Evolutionary conservation across 2,888 invertebrate genomes (phyloP), one percentile per base, ranked within the genome.

Genomic region (Zhuqinia jingwanae): DNA sequence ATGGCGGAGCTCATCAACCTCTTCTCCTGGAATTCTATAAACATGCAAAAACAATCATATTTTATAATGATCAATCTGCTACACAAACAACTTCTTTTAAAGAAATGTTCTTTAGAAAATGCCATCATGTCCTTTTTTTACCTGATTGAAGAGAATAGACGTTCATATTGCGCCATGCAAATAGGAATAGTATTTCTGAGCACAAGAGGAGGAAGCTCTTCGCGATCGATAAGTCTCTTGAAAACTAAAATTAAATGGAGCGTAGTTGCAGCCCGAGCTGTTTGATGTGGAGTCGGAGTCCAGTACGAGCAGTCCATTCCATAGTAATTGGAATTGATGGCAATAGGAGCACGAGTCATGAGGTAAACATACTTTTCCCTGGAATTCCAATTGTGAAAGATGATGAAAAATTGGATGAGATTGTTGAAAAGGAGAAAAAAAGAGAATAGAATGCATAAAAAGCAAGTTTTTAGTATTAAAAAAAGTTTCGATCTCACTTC

Each of bases 341-440:
- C 92, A 45, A 93, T 90, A 0, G 93, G 92, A 82, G 91, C 91
- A 60, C 93, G 91, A 70, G 92, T 92, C 92, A 92, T 93, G 75
- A 93, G 91, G 90, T 93, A 93, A 17, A 93, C 93, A 91, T 93
- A 93, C 89, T 93, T 93, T 91, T 93, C 93, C 93, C 93, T 93
- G 87, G n/a, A 36, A 36, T 36, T 36, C 3, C 36, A 36, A 36
- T 6, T 3, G 56, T 20, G n/a, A 20, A 20, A 1, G 91, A 90
- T 30, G 65, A 65, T n/a, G 36, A 36, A 36, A 15, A 20, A 36
- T 36, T 6, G 70, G 20, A 56, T 27, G 20, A 1, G n/a, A 20
- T 8, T 17, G 56, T 56, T 6, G 56, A 27, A 47, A 36, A 17
- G 50, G 75, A 3, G 8, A 89, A 15, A 25, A 60, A 25, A 25